These are phyloP conservation scores for Ctenopoma multispine DNA, from an alignment of 2,797 vertebrate species.

Conservation along the genomic window DNA sequence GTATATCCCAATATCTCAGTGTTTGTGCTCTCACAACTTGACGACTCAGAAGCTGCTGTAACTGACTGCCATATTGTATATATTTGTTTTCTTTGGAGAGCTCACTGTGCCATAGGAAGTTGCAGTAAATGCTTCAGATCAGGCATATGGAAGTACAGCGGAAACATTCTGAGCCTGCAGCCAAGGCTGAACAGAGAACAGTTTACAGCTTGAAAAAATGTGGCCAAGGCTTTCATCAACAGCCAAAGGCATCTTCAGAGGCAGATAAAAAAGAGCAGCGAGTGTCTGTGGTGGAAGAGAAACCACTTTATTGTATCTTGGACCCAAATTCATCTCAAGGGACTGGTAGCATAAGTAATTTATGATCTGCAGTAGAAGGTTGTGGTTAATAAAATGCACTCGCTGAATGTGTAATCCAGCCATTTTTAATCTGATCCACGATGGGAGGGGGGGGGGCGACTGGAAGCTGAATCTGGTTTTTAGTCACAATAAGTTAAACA, in stretches of 20 bases:
- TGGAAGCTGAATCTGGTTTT: background rate
- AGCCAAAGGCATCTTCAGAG: conserved; percentile 71
- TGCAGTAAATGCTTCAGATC: conserved; percentile 47
- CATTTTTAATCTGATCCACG: conserved; percentile 15
- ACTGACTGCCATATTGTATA: no score
- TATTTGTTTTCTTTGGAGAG: conserved; percentile 51
- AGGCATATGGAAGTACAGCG: conserved; percentile 46
- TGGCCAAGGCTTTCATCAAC: conserved; percentile 66
- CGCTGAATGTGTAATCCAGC: background rate
- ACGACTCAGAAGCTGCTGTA: no score
- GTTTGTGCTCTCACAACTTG: no score
- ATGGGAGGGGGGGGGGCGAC: background rate
- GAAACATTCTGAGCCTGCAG: conserved; percentile 55
- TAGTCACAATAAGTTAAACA: conserved; percentile 8
- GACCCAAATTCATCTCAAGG: conserved; percentile 45
- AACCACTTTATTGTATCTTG: conserved; percentile 48
- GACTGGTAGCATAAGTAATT: conserved; percentile 31
- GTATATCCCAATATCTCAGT: no score
- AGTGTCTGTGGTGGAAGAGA: conserved; percentile 35
- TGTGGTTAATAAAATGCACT: conserved; percentile 37
- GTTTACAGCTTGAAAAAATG: conserved; percentile 60
- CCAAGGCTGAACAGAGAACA: conserved; percentile 55
- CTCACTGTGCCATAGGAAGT: conserved; percentile 26
- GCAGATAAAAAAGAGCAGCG: conserved; percentile 39
- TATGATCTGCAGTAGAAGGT: conserved; percentile 21